phyloP scores from a whole-genome alignment of 1,140 invertebrate species.

The Thalassaphorura encarpata region DNA sequence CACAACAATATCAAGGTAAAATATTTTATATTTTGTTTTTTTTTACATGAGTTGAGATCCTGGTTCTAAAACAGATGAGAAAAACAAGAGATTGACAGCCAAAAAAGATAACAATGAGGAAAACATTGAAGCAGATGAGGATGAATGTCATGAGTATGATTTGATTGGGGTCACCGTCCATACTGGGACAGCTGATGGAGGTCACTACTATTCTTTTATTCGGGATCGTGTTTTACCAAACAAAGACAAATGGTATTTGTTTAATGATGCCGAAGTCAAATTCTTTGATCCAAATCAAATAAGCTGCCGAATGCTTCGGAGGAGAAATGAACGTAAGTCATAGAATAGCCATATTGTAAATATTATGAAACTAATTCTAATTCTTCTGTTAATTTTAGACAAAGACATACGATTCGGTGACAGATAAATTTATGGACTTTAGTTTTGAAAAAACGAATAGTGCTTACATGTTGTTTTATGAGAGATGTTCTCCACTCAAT shows the following conservation, averaged over 20 bases:
- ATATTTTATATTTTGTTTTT: neutral
- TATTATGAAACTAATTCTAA: slow-evolving; percentile 4
- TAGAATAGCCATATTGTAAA: neutral
- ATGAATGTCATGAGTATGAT: slow-evolving; percentile 69
- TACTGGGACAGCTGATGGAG: slow-evolving; percentile 90
- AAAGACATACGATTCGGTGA: slow-evolving; percentile 90
- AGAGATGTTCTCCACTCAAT: slow-evolving; percentile 45
- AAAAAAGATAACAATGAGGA: slow-evolving; percentile 37
- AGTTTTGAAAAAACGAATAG: slow-evolving; percentile 96
- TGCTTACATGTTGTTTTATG: slow-evolving; percentile 95
- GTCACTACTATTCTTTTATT: slow-evolving; percentile 95
- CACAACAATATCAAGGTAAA: slow-evolving; percentile 60
- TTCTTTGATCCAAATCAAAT: slow-evolving; percentile 89
- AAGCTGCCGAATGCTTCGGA: slow-evolving; percentile 87
- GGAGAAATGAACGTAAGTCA: slow-evolving; percentile 80
- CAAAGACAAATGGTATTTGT: slow-evolving; percentile 83
- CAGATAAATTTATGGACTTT: slow-evolving; percentile 94
- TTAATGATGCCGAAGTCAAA: slow-evolving; percentile 94
- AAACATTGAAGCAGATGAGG: slow-evolving; percentile 35
- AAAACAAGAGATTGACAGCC: slow-evolving; percentile 40
- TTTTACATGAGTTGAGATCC: neutral
- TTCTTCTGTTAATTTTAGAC: slow-evolving; percentile 51
- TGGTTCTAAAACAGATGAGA: slow-evolving; percentile 42
- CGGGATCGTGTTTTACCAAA: slow-evolving; percentile 58
- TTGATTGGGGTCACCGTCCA: slow-evolving; percentile 92